Base-by-base conservation (phyloP, 2,797 vertebrate genomes). In the Cuniculus paca region DNA sequence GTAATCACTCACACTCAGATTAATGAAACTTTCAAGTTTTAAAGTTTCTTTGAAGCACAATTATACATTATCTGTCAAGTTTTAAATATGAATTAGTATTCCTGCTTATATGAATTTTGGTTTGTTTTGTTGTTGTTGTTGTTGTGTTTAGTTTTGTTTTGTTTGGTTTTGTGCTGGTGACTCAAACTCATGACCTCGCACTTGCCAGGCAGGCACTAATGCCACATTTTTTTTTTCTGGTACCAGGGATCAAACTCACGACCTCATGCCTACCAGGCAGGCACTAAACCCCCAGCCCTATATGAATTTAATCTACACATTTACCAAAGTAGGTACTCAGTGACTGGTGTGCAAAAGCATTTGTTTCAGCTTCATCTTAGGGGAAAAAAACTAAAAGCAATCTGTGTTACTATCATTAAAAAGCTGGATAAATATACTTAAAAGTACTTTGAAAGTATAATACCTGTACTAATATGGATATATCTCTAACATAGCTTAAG, bases 381-480 rank as follows among this genome's bases (percentile, higher is more conserved):
- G 11, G 54, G 42, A 48, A 85, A 88, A 88, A 65, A 52, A 48
- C 70, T 61, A 39, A 11, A 95, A 92, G 68, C 14, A 94, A 60
- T 8, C 45, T 65, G 26, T 87, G 45, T 74, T 75, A 16, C 36
- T n/a, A 88, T 90, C 63, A 87, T 19, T 83, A 72, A 36, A 54
- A 93, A 45, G 48, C 45, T 93, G 17, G 14, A 89, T 92, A 89
- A 93, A 72, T 54, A 61, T n/a, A 86, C 58, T 86, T 79, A 70
- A 68, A 95, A 88, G 34, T 34, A 89, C 90, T 61, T 88, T 81
- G 88, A 94, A 89, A 93, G 86, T 78, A 82, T 20, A 81, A 52
- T 6, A 88, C 2, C 7, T 45, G 12, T 48, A 31, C 60, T 83
- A 85, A 58, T 20, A 13, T 61, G 34, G n/a, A 58, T 65, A 96